Conservation (phyloP, 1,140 invertebrate genomes). For the Saxidomus purpurata region DNA sequence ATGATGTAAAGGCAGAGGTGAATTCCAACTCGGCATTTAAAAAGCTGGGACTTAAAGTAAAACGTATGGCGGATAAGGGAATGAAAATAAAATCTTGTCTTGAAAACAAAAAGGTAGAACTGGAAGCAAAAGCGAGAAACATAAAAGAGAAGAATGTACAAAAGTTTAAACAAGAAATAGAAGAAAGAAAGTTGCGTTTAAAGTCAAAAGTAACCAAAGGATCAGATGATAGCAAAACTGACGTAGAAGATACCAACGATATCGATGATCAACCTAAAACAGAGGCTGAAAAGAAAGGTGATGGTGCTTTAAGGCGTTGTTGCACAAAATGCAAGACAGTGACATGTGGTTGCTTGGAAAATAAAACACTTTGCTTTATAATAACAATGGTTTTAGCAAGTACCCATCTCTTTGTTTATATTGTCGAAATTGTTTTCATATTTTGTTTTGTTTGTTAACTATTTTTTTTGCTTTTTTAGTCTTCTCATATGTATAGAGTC, state of each 20-base stretch:
- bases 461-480: no score
- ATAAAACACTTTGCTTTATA: conserved; percentile 35
- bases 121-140: background rate
- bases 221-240: background rate
- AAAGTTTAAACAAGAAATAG: background rate
- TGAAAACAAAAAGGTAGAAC: background rate
- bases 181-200: background rate
- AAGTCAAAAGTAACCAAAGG: background rate
- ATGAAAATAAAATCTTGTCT: background rate
- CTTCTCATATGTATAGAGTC: no score
- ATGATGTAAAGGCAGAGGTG: background rate
- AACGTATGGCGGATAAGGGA: background rate
- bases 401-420: conserved; percentile 30
- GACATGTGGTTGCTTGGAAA: background rate
- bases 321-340: background rate
- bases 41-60: background rate
- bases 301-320: background rate
- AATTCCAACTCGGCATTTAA: background rate
- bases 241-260: background rate
- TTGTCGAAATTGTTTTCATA: conserved; percentile 15
- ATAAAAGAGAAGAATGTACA: background rate
- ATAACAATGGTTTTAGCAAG: conserved; percentile 2
- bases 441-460: conserved; percentile 32
- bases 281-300: background rate
- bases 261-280: background rate